Conservation (phyloP, 2,888 invertebrate genomes). For the Pandemis cinnamomeana region DNA sequence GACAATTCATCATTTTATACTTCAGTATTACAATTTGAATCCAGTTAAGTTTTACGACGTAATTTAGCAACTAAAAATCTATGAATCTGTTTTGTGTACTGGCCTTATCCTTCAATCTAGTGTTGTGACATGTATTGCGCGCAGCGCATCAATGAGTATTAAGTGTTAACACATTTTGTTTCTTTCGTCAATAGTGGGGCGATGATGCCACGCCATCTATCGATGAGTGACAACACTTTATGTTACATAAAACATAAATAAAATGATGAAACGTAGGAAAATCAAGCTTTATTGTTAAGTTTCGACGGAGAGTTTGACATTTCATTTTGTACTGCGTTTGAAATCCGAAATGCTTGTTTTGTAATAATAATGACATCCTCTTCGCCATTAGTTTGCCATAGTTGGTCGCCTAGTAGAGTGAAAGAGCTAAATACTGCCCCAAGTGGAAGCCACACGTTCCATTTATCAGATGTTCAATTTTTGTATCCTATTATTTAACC, state of each 20-base stretch:
- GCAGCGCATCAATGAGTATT: conserved; percentile 30
- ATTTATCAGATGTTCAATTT: no score
- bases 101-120: conserved; percentile 34
- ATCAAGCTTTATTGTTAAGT: background rate
- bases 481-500: no score
- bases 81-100: conserved; percentile 14
- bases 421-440: no score
- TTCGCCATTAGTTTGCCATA: no score
- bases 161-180: conserved; percentile 39
- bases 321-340: background rate
- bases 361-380: no score
- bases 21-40: background rate
- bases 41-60: background rate
- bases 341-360: no score
- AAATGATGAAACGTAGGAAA: background rate
- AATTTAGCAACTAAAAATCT: background rate
- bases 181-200: conserved; percentile 34
- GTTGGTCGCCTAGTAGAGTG: no score
- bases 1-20: background rate
- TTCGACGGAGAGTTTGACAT: background rate
- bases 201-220: background rate
- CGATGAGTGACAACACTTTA: conserved; percentile 9
- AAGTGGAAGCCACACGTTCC: no score
- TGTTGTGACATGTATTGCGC: conserved; percentile 32
- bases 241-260: conserved; percentile 30